Evolutionary conservation across 2,113 vertebrate genomes (phyloP), one percentile per base, ranked within the genome.

Genomic region (Hoplias malabaricus): DNA sequence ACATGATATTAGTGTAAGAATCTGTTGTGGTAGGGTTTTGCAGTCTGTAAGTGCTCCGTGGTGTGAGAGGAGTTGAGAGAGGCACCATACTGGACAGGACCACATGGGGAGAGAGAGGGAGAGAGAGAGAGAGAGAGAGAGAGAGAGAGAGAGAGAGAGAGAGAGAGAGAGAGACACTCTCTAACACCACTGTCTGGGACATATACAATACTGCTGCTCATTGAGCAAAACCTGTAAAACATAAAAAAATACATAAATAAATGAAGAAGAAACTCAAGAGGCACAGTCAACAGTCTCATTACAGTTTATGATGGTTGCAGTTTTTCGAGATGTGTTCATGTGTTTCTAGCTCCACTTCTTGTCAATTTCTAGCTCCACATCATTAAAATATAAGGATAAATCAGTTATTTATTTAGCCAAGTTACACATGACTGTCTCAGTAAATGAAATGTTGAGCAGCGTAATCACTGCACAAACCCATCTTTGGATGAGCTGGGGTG

Each of bases 181-280:
- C 43, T 19, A 69, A 43, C 50, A 72, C 76, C 43, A 81, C 31
- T n/a, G 16, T 33, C 67, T 57, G 76, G 62, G 54, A 82, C 34
- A n/a, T 2, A 23, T 31, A 38, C 38, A 59, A 77, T 77, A 81
- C 74, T 73, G 33, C 80, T 66, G 72, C 67, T 59, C 40, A 46
- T 57, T 50, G 72, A 54, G n/a, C 9, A 66, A 67, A 21, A 59
- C 31, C 71, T 75, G n/a, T n/a, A 46, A 65, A 72, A 71, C 0
- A 76, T 9, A 21, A 38, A 21, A 31, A 29, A 31, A 4, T n/a
- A n/a, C n/a, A n/a, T n/a, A 27, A 34, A n/a, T 5, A 38, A 33
- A 36, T 8, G 19, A 40, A 27, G 23, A 21, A 56, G 31, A 69
- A 1, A 59, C 2, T 25, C 46, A 0, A 5, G 23, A 33, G 14